Conservation (phyloP, 2,113 vertebrate species). For the Ceuthmochares aereus region DNA sequence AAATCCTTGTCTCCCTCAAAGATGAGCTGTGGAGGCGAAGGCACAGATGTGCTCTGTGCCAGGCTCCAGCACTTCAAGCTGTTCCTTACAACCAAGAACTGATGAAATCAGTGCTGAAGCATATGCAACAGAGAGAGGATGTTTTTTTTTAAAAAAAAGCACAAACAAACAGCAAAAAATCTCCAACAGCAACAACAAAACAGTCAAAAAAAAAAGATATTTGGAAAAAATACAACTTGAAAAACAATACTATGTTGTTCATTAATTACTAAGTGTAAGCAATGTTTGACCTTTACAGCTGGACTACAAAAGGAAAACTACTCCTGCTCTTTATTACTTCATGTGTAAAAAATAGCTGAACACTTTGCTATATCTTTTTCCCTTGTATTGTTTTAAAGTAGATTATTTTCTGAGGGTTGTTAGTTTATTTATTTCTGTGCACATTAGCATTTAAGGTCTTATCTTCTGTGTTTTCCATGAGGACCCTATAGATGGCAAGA, state of each 20-base stretch:
- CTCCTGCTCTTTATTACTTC: neutral
- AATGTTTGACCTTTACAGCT: neutral
- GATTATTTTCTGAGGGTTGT: fast-evolving
- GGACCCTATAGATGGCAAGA: neutral
- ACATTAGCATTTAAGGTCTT: neutral
- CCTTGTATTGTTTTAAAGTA: neutral
- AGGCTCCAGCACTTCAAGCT: neutral
- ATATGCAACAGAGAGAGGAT: neutral
- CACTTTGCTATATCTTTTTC: neutral
- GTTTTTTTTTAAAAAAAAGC: neutral
- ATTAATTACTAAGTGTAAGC: neutral
- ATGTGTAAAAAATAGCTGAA: neutral
- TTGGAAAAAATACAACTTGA: neutral
- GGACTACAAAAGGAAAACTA: neutral
- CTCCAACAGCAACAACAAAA: too few species aligned
- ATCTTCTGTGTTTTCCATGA: neutral
- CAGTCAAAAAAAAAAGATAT: fast-evolving
- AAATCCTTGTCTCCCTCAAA: neutral
- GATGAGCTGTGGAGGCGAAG: neutral
- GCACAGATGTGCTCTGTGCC: neutral
- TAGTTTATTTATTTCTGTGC: neutral
- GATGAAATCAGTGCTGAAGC: neutral
- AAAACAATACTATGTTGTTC: neutral
- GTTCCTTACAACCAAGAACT: neutral
- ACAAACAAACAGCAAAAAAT: neutral